Percentiles rank a stretch among this genome's conserved stretches.
Conservation (phyloP, 2,113 vertebrate species). For the Percina caprodes region DNA sequence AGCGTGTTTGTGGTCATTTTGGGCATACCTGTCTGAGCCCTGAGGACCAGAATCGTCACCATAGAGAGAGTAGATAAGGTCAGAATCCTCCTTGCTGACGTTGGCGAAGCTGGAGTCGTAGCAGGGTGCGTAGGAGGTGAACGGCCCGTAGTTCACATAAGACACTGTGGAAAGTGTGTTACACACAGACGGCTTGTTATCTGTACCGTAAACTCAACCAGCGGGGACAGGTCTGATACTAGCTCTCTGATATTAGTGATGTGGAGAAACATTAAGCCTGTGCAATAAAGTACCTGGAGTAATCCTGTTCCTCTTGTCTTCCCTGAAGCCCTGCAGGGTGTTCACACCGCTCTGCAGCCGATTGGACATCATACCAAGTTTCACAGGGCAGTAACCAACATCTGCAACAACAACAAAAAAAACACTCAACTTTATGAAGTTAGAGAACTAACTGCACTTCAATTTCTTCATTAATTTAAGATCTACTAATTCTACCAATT, state of each 20-base stretch:
- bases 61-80: slow-evolving; percentile 92
- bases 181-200: not conserved
- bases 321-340: slow-evolving; percentile 94
- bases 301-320: slow-evolving; percentile 96
- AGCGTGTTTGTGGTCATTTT: not conserved
- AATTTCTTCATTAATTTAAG: not conserved
- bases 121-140: slow-evolving; percentile 93
- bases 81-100: slow-evolving; percentile 96
- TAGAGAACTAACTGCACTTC: not conserved
- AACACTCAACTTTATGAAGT: not conserved
- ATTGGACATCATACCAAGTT: slow-evolving; percentile 92
- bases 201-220: not conserved
- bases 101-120: slow-evolving; percentile 98
- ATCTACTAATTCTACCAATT: not conserved
- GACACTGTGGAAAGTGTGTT: slow-evolving; percentile 82
- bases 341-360: slow-evolving; percentile 95
- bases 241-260: not conserved
- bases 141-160: slow-evolving; percentile 96
- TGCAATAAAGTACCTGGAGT: slow-evolving; percentile 86
- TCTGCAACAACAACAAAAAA: slow-evolving; percentile 83
- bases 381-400: slow-evolving; percentile 90
- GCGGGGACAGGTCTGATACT: not conserved
- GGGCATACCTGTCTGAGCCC: slow-evolving; percentile 89
- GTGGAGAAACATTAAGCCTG: not conserved
- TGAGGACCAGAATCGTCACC: slow-evolving; percentile 91